Percentiles rank a stretch among this genome's conserved stretches.
Evolutionary conservation across 2,797 vertebrate species (phyloP).

Genomic region (Crenichthys baileyi): DNA sequence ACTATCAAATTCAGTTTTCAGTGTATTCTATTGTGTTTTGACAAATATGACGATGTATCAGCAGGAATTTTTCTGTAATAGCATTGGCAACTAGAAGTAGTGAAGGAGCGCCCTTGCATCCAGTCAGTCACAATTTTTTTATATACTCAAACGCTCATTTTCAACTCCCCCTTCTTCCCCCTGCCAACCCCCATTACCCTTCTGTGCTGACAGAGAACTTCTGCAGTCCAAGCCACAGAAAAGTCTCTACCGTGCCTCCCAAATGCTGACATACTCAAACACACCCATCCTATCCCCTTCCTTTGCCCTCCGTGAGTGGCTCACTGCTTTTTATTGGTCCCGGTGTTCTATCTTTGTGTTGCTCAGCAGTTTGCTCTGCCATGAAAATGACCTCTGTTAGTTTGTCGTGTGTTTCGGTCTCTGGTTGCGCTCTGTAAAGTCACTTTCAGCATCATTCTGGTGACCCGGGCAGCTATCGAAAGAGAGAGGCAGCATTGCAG

Average conservation of each 20-base stretch:
- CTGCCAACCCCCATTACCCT: conserved; percentile 75
- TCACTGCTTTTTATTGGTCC: conserved; percentile 28
- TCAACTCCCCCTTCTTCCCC: conserved; percentile 26
- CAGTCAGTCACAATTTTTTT: conserved; percentile 35
- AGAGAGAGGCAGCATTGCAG: conserved; percentile 18
- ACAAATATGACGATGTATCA: not conserved
- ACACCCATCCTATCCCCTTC: conserved; percentile 25
- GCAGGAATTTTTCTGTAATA: conserved; percentile 23
- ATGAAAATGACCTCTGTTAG: conserved; percentile 37
- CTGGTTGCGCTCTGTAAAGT: conserved; percentile 23
- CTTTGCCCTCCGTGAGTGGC: conserved; percentile 18
- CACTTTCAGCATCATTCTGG: conserved; percentile 41
- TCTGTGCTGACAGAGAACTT: conserved; percentile 74
- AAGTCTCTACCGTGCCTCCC: conserved; percentile 56
- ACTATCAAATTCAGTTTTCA: not conserved
- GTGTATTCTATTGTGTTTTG: not conserved
- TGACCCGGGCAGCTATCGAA: conserved; percentile 10
- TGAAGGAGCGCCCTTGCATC: conserved; percentile 27
- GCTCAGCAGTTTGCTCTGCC: conserved; percentile 38
- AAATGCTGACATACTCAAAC: conserved; percentile 64
- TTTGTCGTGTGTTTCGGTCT: conserved; percentile 36
- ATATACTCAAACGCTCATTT: conserved; percentile 36
- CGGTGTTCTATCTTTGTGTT: conserved; percentile 24
- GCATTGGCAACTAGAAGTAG: conserved; percentile 28
- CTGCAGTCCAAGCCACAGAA: conserved; percentile 53